Percentiles rank a stretch among this genome's conserved stretches.
These are phyloP conservation scores for Enteromius paludinosus DNA, from an alignment of 2,797 vertebrate species.

Conservation along the genomic window DNA sequence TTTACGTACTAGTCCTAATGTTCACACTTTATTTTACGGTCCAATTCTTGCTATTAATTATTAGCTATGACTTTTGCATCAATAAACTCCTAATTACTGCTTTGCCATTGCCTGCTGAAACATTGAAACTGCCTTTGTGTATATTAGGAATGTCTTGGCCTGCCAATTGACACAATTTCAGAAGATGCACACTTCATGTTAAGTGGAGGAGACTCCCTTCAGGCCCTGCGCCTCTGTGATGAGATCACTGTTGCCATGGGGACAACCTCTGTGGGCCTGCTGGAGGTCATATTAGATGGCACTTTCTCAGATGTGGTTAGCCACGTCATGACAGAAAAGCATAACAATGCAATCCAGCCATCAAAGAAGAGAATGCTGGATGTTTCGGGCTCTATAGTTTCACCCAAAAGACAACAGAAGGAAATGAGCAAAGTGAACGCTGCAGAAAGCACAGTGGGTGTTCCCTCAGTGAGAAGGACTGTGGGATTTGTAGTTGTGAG, in stretches of 20 bases:
- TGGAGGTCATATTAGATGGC: constrained; percentile 86
- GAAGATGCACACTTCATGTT: constrained; percentile 84
- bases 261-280: constrained; percentile 77
- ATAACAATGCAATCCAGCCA: not conserved
- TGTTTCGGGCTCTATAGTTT: not conserved
- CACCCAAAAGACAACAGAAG: constrained; percentile 44
- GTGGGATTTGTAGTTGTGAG: constrained; percentile 67
- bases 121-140: not conserved
- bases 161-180: constrained; percentile 74
- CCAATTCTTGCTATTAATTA: not conserved
- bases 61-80: not conserved
- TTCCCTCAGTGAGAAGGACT: constrained; percentile 10
- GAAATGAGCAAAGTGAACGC: not conserved
- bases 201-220: constrained; percentile 93
- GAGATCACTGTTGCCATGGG: constrained; percentile 81
- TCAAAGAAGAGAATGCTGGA: constrained; percentile 61
- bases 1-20: not conserved
- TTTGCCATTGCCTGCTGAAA: not conserved
- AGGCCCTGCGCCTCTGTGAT: constrained; percentile 80
- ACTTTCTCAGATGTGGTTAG: constrained; percentile 83
- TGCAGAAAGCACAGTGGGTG: constrained; percentile 17
- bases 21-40: not conserved
- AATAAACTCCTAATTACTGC: not conserved
- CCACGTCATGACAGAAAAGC: constrained; percentile 67
- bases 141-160: constrained; percentile 80